A percentile compares a stretch with the other conserved stretches of the same genome.
These are phyloP conservation scores for Etheostoma cragini DNA, from an alignment of 2,113 vertebrate species.

Conservation along the genomic window DNA sequence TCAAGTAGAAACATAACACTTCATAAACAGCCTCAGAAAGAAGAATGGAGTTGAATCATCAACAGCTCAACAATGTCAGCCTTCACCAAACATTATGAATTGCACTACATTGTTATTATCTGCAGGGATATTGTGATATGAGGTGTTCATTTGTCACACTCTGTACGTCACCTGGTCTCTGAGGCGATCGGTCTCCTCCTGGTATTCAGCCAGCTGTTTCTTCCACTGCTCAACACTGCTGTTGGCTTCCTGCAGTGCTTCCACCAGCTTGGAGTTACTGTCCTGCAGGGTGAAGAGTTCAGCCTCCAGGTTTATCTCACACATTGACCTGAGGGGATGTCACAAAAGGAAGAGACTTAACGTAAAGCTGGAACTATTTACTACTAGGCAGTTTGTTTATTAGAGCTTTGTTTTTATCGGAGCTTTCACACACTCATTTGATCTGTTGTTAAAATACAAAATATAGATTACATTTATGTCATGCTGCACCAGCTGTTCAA, in stretches of 20 bases:
- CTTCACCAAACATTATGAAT: neutral
- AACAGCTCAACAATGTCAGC: neutral
- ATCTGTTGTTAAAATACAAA: neutral
- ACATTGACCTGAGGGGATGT: constrained; percentile 86
- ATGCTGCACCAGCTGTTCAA: constrained; percentile 17
- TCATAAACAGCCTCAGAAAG: neutral
- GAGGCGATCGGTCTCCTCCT: constrained; percentile 91
- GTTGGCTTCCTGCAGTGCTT: constrained; percentile 92
- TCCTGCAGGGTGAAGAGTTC: constrained; percentile 96
- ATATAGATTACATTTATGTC: constrained; percentile 17
- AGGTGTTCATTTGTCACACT: neutral
- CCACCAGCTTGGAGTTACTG: constrained; percentile 92
- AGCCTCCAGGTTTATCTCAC: constrained; percentile 92
- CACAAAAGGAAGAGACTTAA: neutral
- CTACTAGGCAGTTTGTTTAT: neutral
- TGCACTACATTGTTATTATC: neutral
- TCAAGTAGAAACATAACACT: neutral
- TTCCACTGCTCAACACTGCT: constrained; percentile 94
- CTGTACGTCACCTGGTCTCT: constrained; percentile 86
- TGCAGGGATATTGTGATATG: neutral
- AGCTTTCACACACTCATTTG: neutral
- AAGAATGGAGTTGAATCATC: neutral
- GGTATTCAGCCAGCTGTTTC: constrained; percentile 91
- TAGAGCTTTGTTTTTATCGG: neutral
- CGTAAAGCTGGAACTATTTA: neutral